Base-by-base conservation (phyloP, 2,113 vertebrate species). In the Chaetorhynchus papuensis region DNA sequence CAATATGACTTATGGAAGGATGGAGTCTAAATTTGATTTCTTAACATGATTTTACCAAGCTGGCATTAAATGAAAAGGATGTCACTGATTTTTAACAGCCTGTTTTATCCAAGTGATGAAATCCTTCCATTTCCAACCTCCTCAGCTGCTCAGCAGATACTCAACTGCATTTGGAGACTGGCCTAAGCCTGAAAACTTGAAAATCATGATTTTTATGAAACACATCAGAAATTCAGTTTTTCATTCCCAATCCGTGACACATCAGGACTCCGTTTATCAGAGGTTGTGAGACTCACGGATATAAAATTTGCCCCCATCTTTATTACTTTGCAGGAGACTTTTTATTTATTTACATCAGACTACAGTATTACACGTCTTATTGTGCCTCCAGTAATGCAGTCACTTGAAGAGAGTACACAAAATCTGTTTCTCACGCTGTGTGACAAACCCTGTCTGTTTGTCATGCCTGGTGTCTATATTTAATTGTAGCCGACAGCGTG, bases 231-330 rank as follows among this genome's bases (percentile, higher is more conserved):
- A 85, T 42, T 39, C 33, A 39, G 20, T 11, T 37, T 87, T 68
- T 44, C 21, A 28, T 72, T 93, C 15, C 77, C 5, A 0, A 21
- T 53, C 60, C 24, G 1, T 65, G n/a, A 24, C 31, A 10, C 1
- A 0, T 33, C 77, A 87, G 22, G 26, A 42, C 13, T 30, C 42
- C 5, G 0, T 60, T 70, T 80, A 61, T 18, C 28, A 28, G 22
- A 45, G 5, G 1, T 1, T 57, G 3, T 6, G 11, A 88, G 22
- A 65, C 52, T 53, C n/a, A 26, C 0, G 0, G n/a, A 21, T 45
- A 26, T 26, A 76, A 86, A 84, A 75, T 30, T 54, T 61, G 1
- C 3, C 35, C 19, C 6, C 22, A 31, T 24, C 31, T 72, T 57
- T 47, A 41, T 33, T 42, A 11, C 7, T 76, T 24, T 45, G 28